These are phyloP conservation scores for Phania funesta DNA, from an alignment of 2,888 invertebrate species.

Conservation along the genomic window DNA sequence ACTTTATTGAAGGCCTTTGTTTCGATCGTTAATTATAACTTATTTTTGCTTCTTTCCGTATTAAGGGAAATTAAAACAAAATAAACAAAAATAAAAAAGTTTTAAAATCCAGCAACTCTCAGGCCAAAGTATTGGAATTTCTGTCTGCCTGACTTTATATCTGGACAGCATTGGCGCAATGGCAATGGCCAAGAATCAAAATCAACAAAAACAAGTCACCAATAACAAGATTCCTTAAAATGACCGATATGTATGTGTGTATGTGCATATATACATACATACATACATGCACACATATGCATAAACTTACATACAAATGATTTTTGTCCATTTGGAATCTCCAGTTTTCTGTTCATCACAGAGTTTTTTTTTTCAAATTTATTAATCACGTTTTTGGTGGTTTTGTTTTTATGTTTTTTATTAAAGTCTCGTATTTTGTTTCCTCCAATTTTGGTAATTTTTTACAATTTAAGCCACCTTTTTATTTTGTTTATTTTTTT, in stretches of 20 bases:
- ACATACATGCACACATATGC: no score
- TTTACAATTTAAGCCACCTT: constrained; percentile 17
- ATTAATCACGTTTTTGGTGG: constrained; percentile 28
- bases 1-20: constrained; percentile 54
- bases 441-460: constrained; percentile 53
- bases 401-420: constrained; percentile 8
- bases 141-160: neutral
- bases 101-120: constrained; percentile 41
- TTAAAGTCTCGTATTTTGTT: constrained; percentile 27
- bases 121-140: constrained; percentile 54
- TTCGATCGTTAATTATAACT: neutral
- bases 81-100: constrained; percentile 13
- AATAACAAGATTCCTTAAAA: constrained; percentile 52
- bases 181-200: constrained; percentile 36
- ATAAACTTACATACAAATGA: no score
- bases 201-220: constrained; percentile 1
- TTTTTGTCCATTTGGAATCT: neutral
- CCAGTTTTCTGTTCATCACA: constrained; percentile 29
- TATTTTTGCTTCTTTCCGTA: neutral
- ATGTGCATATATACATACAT: neutral
- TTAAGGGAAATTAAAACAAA: neutral
- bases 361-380: no score
- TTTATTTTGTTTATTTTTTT: constrained; percentile 2
- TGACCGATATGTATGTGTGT: neutral
- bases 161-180: constrained; percentile 36